Base-by-base conservation (phyloP, 2,888 invertebrate species). In the Scaptomyza polygonia region DNA sequence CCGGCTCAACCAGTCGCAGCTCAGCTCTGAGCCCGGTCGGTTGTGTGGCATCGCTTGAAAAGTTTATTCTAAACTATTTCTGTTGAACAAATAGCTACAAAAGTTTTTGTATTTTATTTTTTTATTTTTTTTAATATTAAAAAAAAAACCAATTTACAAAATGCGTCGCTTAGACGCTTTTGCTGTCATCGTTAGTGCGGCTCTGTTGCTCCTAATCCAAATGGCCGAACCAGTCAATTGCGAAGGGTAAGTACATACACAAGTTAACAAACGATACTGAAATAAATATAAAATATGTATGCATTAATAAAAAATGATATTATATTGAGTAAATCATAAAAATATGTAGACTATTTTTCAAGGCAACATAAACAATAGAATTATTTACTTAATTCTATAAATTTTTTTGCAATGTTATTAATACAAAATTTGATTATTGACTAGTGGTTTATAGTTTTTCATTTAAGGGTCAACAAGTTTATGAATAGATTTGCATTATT, bases 101-200 rank as follows among this genome's bases (percentile, higher is more conserved):
- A 39, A 68, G 49, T 72, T 52, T 36, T 25, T 55, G 32, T 58
- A 36, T 18, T 47, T 32, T 4, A 9, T 34, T 34, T n/a, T 34
- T 67, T 58, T 1, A 25, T 61, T 58, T 61, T n/a, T n/a, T n/a
- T n/a, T n/a, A n/a, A n/a, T n/a, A n/a, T n/a, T n/a, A n/a, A n/a
- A n/a, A n/a, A n/a, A n/a, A 42, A 34, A 45, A 30, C 16, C 6
- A 57, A 72, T 54, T 47, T 49, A 55, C 56, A 65, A 81, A 79
- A 84, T 84, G 83, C 78, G 83, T 67, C 78, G 78, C 47, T 67
- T 59, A 88, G 88, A 63, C 86, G 84, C 70, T 57, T 66, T 83
- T 67, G 67, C 51, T 64, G 64, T 79, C 56, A 52, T 77, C 53
- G 59, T 61, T 58, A 71, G 64, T 54, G 64, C 53, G 54, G 54